Evolutionary conservation across 2,888 invertebrate genomes (phyloP).

Genomic region (Busseola fusca): DNA sequence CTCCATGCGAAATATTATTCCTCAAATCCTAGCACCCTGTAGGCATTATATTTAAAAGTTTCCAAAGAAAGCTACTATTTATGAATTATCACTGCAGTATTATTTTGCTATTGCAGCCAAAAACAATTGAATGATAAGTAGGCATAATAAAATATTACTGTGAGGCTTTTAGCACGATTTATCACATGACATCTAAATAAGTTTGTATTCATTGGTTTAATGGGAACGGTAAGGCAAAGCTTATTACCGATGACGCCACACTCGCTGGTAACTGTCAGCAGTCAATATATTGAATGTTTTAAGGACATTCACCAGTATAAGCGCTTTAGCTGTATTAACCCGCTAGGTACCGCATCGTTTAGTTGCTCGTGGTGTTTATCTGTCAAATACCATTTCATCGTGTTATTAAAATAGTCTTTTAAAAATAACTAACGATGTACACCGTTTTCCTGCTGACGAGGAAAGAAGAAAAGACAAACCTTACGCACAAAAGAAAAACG

Average conservation of each 20-base stretch:
- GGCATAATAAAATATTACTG: not conserved
- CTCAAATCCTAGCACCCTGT: slow-evolving; percentile 37
- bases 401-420: not conserved
- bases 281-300: not conserved
- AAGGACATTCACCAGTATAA: not conserved
- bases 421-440: not conserved
- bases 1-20: slow-evolving; percentile 42
- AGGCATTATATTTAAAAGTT: slow-evolving; percentile 12
- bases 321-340: not conserved
- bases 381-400: not conserved
- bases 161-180: not conserved
- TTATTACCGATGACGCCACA: not conserved
- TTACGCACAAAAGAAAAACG: not conserved
- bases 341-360: not conserved
- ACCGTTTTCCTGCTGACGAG: not conserved
- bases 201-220: slow-evolving; percentile 3
- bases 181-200: not conserved
- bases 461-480: not conserved
- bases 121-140: not conserved
- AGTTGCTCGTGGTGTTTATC: not conserved
- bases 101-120: not conserved
- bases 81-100: slow-evolving; percentile 16
- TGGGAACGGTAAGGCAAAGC: not conserved
- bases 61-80: slow-evolving; percentile 2
- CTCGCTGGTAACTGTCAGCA: not conserved